Evolutionary conservation across 2,113 vertebrate species (phyloP), one percentile per base, ranked within the genome.

Genomic region (Psittacus erithacus): DNA sequence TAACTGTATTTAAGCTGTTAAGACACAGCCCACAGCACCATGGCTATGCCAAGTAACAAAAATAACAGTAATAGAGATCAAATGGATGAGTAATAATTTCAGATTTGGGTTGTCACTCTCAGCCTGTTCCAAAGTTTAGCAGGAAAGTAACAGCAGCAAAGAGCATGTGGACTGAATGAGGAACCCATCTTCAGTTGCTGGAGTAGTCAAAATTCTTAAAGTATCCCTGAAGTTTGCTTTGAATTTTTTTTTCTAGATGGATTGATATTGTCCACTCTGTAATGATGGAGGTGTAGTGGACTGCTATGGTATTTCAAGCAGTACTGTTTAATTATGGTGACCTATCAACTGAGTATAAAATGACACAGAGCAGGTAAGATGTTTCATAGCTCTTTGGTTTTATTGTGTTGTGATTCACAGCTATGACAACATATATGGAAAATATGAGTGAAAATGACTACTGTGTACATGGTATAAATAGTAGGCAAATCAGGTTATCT

Each of bases 391-490:
- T 57, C 47, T 60, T 43, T 15, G 38, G 43, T 82, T 90, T 85
- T 60, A 57, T 25, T 12, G 13, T 33, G 35, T 16, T 77, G 43
- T 35, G 41, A 53, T 82, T 67, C 64, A 63, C 24, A 83, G 62
- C 15, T 50, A 18, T 8, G 49, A 68, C 6, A 38, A 47, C 2
- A 3, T 25, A 28, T 24, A 38, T 8, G 14, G n/a, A 53, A 69
- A 78, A 28, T 57, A 38, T 46, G 41, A 39, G n/a, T 49, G 27
- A 57, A 64, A 80, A 75, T 52, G 12, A 55, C 22, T 78, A 31
- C 12, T 0, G 2, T 13, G 41, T 29, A 35, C 2, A 2, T 13
- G 11, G 29, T 13, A 27, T 53, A 47, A 77, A n/a, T 9, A 46
- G 44, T 11, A 28, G 63, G 31, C 20, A 59, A 59, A 59, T 43